Evolutionary conservation across 2,113 vertebrate species (phyloP).

Genomic region (Brachypodius melanocephalos): DNA sequence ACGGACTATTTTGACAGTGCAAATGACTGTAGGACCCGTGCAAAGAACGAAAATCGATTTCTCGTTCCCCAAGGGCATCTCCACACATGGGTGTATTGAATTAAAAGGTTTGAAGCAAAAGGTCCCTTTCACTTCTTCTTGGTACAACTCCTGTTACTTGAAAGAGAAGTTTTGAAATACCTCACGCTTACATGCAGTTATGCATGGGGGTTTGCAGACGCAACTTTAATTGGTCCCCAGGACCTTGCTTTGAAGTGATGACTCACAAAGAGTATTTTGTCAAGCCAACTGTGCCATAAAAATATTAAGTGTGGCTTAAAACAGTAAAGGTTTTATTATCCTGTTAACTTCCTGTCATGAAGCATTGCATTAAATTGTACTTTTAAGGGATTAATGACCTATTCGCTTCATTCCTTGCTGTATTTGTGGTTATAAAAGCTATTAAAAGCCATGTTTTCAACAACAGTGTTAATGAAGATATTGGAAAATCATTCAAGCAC

Average conservation of each 20-base stretch:
- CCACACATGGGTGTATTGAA: not conserved
- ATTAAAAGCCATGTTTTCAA: slow-evolving; percentile 61
- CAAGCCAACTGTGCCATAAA: slow-evolving; percentile 71
- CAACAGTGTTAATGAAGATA: slow-evolving; percentile 49
- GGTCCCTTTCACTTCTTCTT: not conserved
- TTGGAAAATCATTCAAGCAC: not conserved
- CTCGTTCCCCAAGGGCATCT: not conserved
- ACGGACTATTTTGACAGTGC: not conserved
- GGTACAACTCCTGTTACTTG: slow-evolving; percentile 6
- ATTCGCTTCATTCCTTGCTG: slow-evolving; percentile 59
- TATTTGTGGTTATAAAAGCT: slow-evolving; percentile 60
- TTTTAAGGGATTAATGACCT: slow-evolving; percentile 72
- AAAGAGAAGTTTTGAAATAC: slow-evolving; percentile 43
- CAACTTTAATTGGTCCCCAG: slow-evolving; percentile 67
- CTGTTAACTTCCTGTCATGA: slow-evolving; percentile 75
- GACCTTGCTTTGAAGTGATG: slow-evolving; percentile 72
- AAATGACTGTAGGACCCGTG: not conserved
- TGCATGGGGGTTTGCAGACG: slow-evolving; percentile 41
- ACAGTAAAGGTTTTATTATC: slow-evolving; percentile 75
- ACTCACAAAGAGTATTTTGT: slow-evolving; percentile 76
- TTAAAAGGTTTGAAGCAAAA: not conserved
- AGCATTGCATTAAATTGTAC: slow-evolving; percentile 73
- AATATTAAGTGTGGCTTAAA: slow-evolving; percentile 75
- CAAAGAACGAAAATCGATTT: slow-evolving; percentile 43
- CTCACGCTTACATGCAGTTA: not conserved